These are phyloP conservation scores for Nebria brevicollis DNA, from an alignment of 2,888 invertebrate species.

Conservation along the genomic window DNA sequence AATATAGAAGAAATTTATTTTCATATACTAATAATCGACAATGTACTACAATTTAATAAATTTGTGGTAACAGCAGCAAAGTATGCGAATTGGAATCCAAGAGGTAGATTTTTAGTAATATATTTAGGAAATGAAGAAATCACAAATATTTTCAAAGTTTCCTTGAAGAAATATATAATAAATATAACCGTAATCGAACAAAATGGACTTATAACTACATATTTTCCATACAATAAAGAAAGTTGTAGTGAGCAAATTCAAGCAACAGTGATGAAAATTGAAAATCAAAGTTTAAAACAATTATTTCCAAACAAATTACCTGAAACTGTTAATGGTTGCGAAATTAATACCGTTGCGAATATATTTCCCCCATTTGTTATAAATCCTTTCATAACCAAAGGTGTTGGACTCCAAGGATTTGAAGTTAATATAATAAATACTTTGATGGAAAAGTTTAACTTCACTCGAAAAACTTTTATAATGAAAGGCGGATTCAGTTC, in stretches of 20 bases:
- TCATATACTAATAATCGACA: neutral
- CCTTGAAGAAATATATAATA: slow-evolving; percentile 22
- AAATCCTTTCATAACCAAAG: neutral
- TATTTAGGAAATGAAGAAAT: slow-evolving; percentile 15
- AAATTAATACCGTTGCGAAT: slow-evolving; percentile 11
- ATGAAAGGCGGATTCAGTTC: slow-evolving; percentile 15
- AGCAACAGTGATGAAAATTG: neutral
- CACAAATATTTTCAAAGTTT: neutral
- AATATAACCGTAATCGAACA: neutral
- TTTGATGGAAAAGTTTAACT: slow-evolving; percentile 20
- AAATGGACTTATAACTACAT: neutral
- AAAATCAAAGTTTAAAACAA: slow-evolving; percentile 1
- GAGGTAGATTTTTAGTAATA: slow-evolving; percentile 4
- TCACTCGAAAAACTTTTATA: slow-evolving; percentile 6
- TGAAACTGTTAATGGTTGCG: slow-evolving; percentile 7
- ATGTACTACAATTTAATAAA: neutral
- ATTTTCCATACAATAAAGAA: slow-evolving; percentile 7
- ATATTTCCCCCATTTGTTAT: slow-evolving; percentile 19
- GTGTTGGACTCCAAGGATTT: slow-evolving; percentile 14
- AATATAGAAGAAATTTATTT: neutral
- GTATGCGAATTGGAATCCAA: slow-evolving; percentile 5
- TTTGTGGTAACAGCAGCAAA: neutral
- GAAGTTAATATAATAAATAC: slow-evolving; percentile 23
- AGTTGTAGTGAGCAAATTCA: neutral
- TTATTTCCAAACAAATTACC: slow-evolving; percentile 29